Evolutionary conservation across 2,797 vertebrate species (phyloP).

Genomic region (Rhinatrema bivittatum): DNA sequence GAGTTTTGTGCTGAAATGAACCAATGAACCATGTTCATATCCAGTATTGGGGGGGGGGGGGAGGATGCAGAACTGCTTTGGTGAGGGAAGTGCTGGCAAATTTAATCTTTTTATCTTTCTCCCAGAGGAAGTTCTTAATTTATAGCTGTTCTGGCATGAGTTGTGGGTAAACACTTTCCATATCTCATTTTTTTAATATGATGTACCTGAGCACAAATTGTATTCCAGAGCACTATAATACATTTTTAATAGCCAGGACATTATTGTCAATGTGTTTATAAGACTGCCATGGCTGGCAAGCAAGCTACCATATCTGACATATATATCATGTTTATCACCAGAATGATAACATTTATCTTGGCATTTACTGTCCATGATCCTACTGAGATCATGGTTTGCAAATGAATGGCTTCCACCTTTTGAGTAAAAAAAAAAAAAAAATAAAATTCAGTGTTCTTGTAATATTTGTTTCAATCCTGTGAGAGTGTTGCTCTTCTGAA

Average conservation of each 20-base stretch:
- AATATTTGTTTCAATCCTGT: not conserved
- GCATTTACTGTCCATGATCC: not conserved
- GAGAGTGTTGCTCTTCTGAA: constrained; percentile 5
- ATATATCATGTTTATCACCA: not conserved
- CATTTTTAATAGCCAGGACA: not conserved
- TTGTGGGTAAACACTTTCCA: constrained; percentile 1
- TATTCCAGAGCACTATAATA: no score
- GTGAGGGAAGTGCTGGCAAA: constrained; percentile 28
- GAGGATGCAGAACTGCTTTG: constrained; percentile 33
- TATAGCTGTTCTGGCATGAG: not conserved
- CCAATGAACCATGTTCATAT: no score
- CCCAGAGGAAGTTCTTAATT: constrained; percentile 22
- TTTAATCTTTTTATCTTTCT: constrained; percentile 24
- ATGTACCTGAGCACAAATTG: no score
- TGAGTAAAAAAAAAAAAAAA: no score
- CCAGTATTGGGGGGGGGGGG: no score
- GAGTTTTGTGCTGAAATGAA: no score
- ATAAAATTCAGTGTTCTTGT: not conserved
- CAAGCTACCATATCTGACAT: no score
- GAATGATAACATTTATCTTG: not conserved
- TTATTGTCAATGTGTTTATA: not conserved
- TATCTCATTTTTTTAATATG: constrained; percentile 7
- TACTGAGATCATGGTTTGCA: not conserved
- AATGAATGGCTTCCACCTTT: not conserved
- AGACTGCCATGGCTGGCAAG: not conserved